A percentile compares a stretch with the other conserved stretches of the same genome.
These are phyloP conservation scores for Micrastur ruficollis DNA, from an alignment of 2,797 vertebrate genomes.

Conservation along the genomic window DNA sequence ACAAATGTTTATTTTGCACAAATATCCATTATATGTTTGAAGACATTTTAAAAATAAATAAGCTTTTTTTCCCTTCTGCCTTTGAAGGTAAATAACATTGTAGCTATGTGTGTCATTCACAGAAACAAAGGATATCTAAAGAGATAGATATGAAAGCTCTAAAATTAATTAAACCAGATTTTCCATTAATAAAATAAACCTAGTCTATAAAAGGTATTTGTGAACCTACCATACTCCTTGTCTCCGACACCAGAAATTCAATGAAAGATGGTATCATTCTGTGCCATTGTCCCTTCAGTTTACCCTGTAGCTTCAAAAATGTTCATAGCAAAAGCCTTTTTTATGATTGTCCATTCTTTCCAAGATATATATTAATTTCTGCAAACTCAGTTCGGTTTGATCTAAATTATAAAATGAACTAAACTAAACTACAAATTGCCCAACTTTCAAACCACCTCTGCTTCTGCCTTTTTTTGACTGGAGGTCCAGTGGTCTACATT, in stretches of 20 bases:
- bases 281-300: background rate
- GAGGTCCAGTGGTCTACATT: background rate
- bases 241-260: background rate
- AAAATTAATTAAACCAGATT: background rate
- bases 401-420: background rate
- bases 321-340: background rate
- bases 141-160: background rate
- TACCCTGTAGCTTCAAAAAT: background rate
- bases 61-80: background rate
- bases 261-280: background rate
- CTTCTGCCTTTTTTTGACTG: background rate
- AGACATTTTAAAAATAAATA: background rate
- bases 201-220: background rate
- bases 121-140: background rate
- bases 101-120: background rate
- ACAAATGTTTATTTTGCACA: background rate
- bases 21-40: background rate
- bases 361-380: background rate
- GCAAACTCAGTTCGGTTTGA: background rate
- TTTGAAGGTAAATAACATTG: background rate
- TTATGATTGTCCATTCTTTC: background rate
- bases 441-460: background rate
- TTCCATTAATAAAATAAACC: background rate
- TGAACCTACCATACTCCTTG: background rate
- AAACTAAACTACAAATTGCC: background rate